Evolutionary conservation across 2,113 vertebrate genomes (phyloP).

Genomic region (Otocyon megalotis): DNA sequence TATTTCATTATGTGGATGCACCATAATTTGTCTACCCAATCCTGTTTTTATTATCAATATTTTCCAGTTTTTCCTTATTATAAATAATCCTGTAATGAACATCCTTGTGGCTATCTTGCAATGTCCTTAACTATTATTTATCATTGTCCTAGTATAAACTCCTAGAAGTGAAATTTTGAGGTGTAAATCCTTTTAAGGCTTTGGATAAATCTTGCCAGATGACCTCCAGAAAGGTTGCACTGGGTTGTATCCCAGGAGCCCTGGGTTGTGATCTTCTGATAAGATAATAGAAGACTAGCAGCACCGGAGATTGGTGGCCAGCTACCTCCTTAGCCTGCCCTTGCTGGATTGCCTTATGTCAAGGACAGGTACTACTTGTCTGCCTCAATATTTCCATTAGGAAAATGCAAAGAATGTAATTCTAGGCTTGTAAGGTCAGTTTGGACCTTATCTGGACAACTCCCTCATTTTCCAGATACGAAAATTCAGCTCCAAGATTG

Average conservation of each 20-base stretch:
- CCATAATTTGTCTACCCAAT: neutral
- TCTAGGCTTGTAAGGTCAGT: neutral
- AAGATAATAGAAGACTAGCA: neutral
- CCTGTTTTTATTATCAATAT: neutral
- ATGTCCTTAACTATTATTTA: neutral
- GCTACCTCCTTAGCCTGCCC: neutral
- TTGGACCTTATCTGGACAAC: neutral
- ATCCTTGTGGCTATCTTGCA: neutral
- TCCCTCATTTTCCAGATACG: neutral
- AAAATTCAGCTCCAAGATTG: neutral
- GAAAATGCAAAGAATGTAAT: neutral
- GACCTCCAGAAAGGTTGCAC: neutral
- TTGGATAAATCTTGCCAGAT: neutral
- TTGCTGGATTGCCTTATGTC: neutral
- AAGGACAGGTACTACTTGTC: neutral
- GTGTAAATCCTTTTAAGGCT: neutral
- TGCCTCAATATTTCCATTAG: neutral
- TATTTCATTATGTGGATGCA: neutral
- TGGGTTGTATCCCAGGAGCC: neutral
- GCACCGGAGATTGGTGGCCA: too few relatives aligned
- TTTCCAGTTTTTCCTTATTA: constrained; percentile 1
- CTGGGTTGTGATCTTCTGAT: neutral
- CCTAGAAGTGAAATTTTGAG: neutral
- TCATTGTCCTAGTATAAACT: neutral
- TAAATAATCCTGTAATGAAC: neutral